A percentile compares a stretch with the other conserved stretches of the same genome.
Conservation (phyloP, 2,113 vertebrate genomes). For the Haliaeetus leucogaster region DNA sequence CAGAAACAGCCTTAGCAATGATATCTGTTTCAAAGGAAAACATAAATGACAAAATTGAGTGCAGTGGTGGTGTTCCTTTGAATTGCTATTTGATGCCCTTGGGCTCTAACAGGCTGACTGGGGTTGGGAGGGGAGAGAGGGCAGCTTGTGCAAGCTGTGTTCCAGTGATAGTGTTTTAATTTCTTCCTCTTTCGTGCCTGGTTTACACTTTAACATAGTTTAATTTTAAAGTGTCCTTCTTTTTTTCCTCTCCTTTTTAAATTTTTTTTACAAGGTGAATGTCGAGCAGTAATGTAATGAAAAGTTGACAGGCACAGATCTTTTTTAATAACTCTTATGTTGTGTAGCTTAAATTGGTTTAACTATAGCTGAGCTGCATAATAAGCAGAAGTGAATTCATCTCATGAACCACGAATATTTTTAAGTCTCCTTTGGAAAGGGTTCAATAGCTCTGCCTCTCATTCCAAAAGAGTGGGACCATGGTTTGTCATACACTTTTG, state of each 20-base stretch:
- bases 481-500: background rate
- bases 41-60: background rate
- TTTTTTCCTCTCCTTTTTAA: background rate
- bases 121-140: background rate
- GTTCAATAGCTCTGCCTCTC: background rate
- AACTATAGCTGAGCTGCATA: slow-evolving; percentile 71
- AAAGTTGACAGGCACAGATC: slow-evolving; percentile 68
- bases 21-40: background rate
- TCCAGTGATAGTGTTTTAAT: slow-evolving; percentile 45
- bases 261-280: slow-evolving; percentile 60
- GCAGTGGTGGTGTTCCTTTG: background rate
- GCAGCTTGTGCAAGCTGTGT: slow-evolving; percentile 1
- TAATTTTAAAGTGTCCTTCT: slow-evolving; percentile 48
- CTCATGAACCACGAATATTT: slow-evolving; percentile 14
- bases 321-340: slow-evolving; percentile 72
- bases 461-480: background rate
- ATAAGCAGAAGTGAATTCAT: slow-evolving; percentile 64
- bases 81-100: background rate
- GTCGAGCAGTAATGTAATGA: slow-evolving; percentile 68
- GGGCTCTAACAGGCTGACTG: background rate
- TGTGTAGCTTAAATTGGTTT: slow-evolving; percentile 72
- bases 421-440: slow-evolving; percentile 20
- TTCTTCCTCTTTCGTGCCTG: slow-evolving; percentile 17
- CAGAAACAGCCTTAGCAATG: background rate
- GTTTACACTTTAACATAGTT: slow-evolving; percentile 50